Evolutionary conservation across 2,888 invertebrate genomes (phyloP).

Genomic region (Cephus sareptanus): DNA sequence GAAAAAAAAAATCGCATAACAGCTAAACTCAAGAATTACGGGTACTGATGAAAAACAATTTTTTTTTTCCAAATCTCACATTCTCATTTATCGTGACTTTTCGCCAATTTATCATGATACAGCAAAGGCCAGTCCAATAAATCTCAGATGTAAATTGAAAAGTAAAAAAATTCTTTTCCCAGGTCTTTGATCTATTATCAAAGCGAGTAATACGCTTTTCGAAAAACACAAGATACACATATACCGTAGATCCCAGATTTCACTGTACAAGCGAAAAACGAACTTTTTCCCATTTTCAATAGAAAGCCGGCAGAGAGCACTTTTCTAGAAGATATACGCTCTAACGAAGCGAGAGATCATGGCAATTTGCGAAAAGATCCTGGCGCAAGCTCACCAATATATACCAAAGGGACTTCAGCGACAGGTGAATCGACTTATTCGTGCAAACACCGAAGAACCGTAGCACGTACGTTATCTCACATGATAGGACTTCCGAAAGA

Average conservation of each 20-base stretch:
- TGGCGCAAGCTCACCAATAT: not conserved
- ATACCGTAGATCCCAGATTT: not conserved
- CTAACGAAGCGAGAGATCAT: no score
- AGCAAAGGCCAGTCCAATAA: not conserved
- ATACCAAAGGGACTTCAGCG: not conserved
- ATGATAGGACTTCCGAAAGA: not conserved
- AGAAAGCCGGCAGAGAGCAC: no score
- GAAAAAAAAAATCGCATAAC: no score
- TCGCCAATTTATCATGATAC: not conserved
- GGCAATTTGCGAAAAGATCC: not conserved
- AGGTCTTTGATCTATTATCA: conserved; percentile 9
- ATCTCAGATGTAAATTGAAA: not conserved
- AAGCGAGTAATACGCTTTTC: conserved; percentile 11
- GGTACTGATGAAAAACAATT: no score
- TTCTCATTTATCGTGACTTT: not conserved
- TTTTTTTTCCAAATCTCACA: not conserved
- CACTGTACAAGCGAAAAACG: no score
- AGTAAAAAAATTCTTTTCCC: not conserved
- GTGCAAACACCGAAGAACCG: not conserved
- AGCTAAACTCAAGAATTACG: no score
- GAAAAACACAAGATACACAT: not conserved
- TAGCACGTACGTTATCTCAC: not conserved
- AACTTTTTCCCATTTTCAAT: no score
- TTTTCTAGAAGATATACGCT: no score
- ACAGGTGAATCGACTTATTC: not conserved